phyloP scores from a whole-genome alignment of 2,113 vertebrate genomes.

The Atractosteus spatula region DNA sequence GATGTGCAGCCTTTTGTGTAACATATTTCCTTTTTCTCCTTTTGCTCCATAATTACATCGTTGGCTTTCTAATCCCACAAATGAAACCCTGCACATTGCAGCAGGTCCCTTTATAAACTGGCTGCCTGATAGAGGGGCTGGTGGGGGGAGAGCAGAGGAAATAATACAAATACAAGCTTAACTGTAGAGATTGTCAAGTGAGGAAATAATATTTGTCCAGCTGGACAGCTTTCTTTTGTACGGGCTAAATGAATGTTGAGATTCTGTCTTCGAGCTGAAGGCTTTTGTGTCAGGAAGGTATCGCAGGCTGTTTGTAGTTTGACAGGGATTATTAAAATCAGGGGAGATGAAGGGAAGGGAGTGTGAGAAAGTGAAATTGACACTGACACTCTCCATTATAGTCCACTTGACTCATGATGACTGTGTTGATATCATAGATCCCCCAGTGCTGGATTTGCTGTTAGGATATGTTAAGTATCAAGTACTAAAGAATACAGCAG shows the following conservation, averaged over 20 bases:
- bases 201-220: conserved; percentile 99
- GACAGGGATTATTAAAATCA: conserved; percentile 99
- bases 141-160: conserved; percentile 49
- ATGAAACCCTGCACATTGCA: conserved; percentile 65
- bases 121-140: conserved; percentile 66
- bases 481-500: conserved; percentile 49
- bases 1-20: conserved; percentile 43
- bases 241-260: conserved; percentile 96
- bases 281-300: conserved; percentile 85
- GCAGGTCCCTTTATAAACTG: conserved; percentile 62
- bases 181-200: conserved; percentile 85
- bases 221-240: conserved; percentile 95
- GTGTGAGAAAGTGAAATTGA: conserved; percentile 92
- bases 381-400: conserved; percentile 96
- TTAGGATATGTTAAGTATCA: conserved; percentile 73
- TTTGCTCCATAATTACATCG: conserved; percentile 67
- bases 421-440: conserved; percentile 75
- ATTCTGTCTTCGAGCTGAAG: conserved; percentile 86
- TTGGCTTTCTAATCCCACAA: conserved; percentile 73
- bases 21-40: conserved; percentile 40
- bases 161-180: conserved; percentile 85
- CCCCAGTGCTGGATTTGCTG: conserved; percentile 66
- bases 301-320: conserved; percentile 91
- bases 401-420: conserved; percentile 89
- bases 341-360: conserved; percentile 81